phyloP scores from a whole-genome alignment of 2,113 vertebrate genomes.

The Nerophis ophidion region DNA sequence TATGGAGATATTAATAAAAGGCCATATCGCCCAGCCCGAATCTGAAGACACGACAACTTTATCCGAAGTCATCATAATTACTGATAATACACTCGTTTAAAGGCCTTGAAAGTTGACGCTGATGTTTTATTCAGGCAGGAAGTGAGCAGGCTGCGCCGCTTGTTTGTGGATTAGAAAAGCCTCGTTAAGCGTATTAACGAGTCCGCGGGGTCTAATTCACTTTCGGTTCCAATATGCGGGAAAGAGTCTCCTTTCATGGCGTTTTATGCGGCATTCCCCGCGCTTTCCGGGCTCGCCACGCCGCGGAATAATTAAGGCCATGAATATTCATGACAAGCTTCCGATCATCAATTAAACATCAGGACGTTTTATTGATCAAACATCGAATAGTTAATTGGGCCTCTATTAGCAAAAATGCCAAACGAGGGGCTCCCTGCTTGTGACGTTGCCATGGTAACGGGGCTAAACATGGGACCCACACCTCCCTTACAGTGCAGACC shows the following conservation, averaged over 20 bases:
- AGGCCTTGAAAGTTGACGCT: neutral
- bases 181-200: conserved; percentile 42
- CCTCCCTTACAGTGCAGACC: conserved; percentile 2
- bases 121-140: conserved; percentile 2
- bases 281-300: neutral
- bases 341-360: conserved; percentile 2
- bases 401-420: no score
- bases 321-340: conserved; percentile 1
- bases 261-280: neutral
- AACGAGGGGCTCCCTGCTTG: no score
- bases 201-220: conserved; percentile 27
- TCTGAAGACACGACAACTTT: no score
- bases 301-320: no score
- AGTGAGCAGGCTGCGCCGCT: neutral
- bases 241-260: conserved; percentile 9
- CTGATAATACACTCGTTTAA: no score
- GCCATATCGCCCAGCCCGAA: no score
- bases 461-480: neutral
- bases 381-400: no score
- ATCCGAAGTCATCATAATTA: no score
- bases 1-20: no score
- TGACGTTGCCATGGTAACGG: neutral
- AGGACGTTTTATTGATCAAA: neutral
- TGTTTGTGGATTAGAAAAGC: conserved; percentile 48
- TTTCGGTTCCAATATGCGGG: conserved; percentile 24